These are phyloP conservation scores for Pardosa pseudoannulata DNA, from an alignment of 2,888 invertebrate species.

Conservation along the genomic window DNA sequence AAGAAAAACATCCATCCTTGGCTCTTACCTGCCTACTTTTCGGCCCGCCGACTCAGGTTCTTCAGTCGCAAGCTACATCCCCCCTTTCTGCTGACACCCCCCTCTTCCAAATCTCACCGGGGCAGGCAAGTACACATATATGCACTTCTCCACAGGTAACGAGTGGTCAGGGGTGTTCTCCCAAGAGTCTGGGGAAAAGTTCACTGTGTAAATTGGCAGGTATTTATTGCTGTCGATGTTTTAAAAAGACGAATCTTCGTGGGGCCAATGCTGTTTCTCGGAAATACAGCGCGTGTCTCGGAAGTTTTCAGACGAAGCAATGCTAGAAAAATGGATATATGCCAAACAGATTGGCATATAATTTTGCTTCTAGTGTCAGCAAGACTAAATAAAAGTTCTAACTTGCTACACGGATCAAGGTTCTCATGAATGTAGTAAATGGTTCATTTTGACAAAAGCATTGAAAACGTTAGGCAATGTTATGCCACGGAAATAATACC, in stretches of 20 bases:
- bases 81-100: not conserved
- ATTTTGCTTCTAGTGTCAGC: too few relatives aligned
- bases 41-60: not conserved
- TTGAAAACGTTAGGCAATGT: too few relatives aligned
- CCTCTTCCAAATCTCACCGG: constrained; percentile 23
- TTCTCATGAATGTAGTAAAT: too few relatives aligned
- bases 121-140: not conserved
- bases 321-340: too few relatives aligned
- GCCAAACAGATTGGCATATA: too few relatives aligned
- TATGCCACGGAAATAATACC: too few relatives aligned
- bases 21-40: constrained; percentile 45
- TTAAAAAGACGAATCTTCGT: not conserved
- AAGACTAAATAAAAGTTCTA: too few relatives aligned
- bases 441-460: too few relatives aligned
- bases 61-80: not conserved
- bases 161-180: not conserved
- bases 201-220: not conserved
- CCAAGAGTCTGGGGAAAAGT: not conserved
- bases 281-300: not conserved
- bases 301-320: too few relatives aligned
- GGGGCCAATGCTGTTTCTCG: not conserved
- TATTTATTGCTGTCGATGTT: not conserved
- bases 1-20: constrained; percentile 58
- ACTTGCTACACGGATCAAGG: too few relatives aligned
- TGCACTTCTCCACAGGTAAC: constrained; percentile 5